Conservation (phyloP, 2,797 vertebrate genomes). For the Microcaecilia unicolor region DNA sequence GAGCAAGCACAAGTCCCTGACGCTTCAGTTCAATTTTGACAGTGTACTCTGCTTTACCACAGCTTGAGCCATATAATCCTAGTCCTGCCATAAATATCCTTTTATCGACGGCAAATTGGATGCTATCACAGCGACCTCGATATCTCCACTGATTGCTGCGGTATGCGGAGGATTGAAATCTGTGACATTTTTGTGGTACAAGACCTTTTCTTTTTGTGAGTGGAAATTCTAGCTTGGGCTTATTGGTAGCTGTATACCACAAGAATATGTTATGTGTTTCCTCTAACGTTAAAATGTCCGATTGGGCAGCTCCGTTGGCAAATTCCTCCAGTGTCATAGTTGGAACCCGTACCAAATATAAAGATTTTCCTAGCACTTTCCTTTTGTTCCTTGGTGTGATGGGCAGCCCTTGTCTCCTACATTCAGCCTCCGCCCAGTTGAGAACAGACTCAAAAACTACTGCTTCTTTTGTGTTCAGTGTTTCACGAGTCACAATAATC, state of each 20-base stretch:
- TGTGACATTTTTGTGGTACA: constrained; percentile 75
- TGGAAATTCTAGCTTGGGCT: constrained; percentile 81
- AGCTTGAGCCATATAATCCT: constrained; percentile 89
- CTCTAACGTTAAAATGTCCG: constrained; percentile 85
- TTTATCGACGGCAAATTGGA: constrained; percentile 91
- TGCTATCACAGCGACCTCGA: constrained; percentile 92
- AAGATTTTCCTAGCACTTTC: constrained; percentile 71
- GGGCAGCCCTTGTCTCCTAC: constrained; percentile 69
- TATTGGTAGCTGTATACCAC: constrained; percentile 93
- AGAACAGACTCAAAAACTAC: constrained; percentile 83
- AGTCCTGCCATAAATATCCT: constrained; percentile 86
- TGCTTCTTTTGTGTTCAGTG: constrained; percentile 84
- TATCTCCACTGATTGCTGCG: constrained; percentile 97
- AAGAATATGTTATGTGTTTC: constrained; percentile 90
- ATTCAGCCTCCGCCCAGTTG: constrained; percentile 87
- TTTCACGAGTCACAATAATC: constrained; percentile 82
- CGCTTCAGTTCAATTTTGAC: constrained; percentile 90
- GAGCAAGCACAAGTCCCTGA: constrained; percentile 78
- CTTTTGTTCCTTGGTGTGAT: constrained; percentile 67
- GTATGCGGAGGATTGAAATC: constrained; percentile 90
- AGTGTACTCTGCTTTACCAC: constrained; percentile 80
- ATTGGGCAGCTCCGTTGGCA: constrained; percentile 86
- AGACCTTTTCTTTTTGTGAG: constrained; percentile 69
- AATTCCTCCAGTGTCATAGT: constrained; percentile 93
- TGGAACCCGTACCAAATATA: constrained; percentile 84